These are phyloP conservation scores for Furcula furcula DNA, from an alignment of 2,888 invertebrate species.

Conservation along the genomic window DNA sequence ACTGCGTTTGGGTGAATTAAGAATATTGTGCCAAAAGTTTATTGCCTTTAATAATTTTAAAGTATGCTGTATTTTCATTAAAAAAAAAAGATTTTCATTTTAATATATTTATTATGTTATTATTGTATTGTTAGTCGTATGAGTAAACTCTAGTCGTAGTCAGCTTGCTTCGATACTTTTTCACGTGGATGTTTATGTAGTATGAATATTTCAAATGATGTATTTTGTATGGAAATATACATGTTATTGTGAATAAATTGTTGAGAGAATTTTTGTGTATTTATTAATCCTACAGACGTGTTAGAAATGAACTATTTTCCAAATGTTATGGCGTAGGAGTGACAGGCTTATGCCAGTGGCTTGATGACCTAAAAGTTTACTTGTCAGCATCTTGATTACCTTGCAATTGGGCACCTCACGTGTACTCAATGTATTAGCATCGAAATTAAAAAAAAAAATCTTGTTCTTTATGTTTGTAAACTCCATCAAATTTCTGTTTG, in stretches of 20 bases:
- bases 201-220: slow-evolving; percentile 55
- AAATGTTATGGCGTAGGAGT: no score
- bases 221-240: slow-evolving; percentile 72
- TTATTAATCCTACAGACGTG: no score
- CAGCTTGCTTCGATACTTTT: slow-evolving; percentile 40
- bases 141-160: slow-evolving; percentile 51
- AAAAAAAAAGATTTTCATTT: slow-evolving; percentile 19
- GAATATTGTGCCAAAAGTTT: slow-evolving; percentile 52
- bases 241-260: slow-evolving; percentile 71
- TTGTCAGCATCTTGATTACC: no score
- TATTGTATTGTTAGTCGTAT: slow-evolving; percentile 29
- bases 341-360: no score
- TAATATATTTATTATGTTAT: slow-evolving; percentile 3
- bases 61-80: slow-evolving; percentile 27
- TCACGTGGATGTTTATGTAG: slow-evolving; percentile 34
- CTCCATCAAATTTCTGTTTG: slow-evolving; percentile 2
- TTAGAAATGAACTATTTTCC: no score
- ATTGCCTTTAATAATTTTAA: slow-evolving; percentile 30
- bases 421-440: no score
- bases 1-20: slow-evolving; percentile 22
- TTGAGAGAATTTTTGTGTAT: slow-evolving; percentile 48
- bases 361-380: no score
- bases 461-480: no score
- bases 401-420: no score
- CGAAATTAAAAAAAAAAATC: no score